Evolutionary conservation across 2,113 vertebrate species (phyloP), one percentile per base, ranked within the genome.

Genomic region (Melanocharis versteri): DNA sequence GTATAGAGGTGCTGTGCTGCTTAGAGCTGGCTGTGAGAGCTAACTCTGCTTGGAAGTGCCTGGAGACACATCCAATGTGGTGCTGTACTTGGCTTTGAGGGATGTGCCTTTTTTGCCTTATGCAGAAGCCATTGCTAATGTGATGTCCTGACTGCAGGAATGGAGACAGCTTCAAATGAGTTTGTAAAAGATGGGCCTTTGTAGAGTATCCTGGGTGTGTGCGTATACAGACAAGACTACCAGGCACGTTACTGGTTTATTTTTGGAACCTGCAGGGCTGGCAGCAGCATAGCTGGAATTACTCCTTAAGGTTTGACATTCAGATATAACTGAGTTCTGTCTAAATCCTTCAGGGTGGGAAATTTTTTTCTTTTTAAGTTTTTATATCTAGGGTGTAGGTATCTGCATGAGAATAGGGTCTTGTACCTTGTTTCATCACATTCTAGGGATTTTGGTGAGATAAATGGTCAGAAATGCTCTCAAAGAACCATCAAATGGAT

Each of bases 61-160:
- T 27, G 56, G 30, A 61, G 20, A 47, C 11, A 13, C 12, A 14
- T 60, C 45, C 45, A 40, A 2, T 0, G 0, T 4, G 1, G 5
- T 44, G 26, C 24, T 0, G 1, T 11, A 7, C 19, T 42, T 1
- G 1, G 60, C 39, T 75, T 47, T 56, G 45, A 45, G 35, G 24
- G 7, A 16, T n/a, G 15, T 9, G 8, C 9, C 28, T 35, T 22
- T 20, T 60, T 24, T 26, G 21, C 18, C 40, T 58, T 56, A 2
- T 9, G 17, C 50, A 31, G 7, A 65, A 58, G 30, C 18, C 13
- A 30, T 60, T 1, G 2, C 26, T 39, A 8, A 31, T 10, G 13
- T 30, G 28, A 15, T 22, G 13, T 57, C 28, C 39, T 48, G n/a
- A 23, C 35, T 78, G 60, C 44, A 73, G 33, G 35, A 44, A 42